Evolutionary conservation across 2,797 vertebrate species (phyloP).

Genomic region (Catostomus latipinnis): DNA sequence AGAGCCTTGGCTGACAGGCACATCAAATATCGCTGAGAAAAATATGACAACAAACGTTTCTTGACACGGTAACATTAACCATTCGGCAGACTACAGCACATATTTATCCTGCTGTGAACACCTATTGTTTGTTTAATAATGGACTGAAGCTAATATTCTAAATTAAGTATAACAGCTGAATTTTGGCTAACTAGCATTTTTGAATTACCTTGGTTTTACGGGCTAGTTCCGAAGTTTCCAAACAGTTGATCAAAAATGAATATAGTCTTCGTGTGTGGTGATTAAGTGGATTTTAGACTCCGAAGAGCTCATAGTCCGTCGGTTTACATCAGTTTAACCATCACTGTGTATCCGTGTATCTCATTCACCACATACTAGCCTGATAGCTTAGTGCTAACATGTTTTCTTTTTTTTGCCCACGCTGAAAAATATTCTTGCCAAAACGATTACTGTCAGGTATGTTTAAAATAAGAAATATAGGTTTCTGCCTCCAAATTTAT

Average conservation of each 20-base stretch:
- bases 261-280: not conserved
- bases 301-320: constrained; percentile 25
- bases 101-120: not conserved
- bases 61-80: not conserved
- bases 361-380: constrained; percentile 35
- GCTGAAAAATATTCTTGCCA: not conserved
- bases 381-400: constrained; percentile 39
- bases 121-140: not conserved
- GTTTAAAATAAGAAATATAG: not conserved
- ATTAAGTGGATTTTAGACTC: constrained; percentile 17
- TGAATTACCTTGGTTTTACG: constrained; percentile 39
- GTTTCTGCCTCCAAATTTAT: not conserved
- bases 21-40: constrained; percentile 15
- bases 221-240: constrained; percentile 39
- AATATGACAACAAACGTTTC: constrained; percentile 9
- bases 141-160: not conserved
- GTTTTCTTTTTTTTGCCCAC: constrained; percentile 18
- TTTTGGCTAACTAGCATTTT: constrained; percentile 8
- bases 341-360: not conserved
- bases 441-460: not conserved
- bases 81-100: not conserved
- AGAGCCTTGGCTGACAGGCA: not conserved
- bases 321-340: constrained; percentile 20
- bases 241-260: not conserved
- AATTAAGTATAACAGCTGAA: not conserved